Conservation (phyloP, 2,113 vertebrate genomes). For the Glareola pratincola region DNA sequence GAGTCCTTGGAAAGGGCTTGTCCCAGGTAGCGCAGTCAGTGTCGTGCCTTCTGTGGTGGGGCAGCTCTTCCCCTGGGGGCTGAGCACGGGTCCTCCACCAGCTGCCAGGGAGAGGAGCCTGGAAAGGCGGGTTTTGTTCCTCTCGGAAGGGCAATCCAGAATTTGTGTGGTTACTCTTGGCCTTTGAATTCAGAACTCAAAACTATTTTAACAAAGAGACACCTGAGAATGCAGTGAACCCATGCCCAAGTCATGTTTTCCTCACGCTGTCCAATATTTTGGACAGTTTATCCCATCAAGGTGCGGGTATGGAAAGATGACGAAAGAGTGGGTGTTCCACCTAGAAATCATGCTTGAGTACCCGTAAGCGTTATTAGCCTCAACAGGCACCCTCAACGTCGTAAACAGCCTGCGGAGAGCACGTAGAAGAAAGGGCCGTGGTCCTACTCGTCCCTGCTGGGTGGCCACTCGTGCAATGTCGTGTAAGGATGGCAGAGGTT, state of each 20-base stretch:
- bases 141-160: neutral
- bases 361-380: neutral
- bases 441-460: neutral
- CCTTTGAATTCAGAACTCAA: neutral
- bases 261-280: neutral
- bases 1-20: neutral
- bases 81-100: neutral
- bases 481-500: neutral
- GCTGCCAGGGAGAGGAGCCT: neutral
- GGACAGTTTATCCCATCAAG: neutral
- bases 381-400: neutral
- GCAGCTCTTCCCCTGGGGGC: neutral
- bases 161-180: neutral
- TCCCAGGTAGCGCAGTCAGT: neutral
- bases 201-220: neutral
- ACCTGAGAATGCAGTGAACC: neutral
- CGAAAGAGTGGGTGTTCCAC: neutral
- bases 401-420: neutral
- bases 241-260: neutral
- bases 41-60: neutral
- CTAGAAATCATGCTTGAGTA: neutral
- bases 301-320: neutral
- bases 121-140: neutral
- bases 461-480: neutral
- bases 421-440: neutral